Evolutionary conservation across 2,113 vertebrate species (phyloP), one percentile per base, ranked within the genome.

Genomic region (Felis chaus): DNA sequence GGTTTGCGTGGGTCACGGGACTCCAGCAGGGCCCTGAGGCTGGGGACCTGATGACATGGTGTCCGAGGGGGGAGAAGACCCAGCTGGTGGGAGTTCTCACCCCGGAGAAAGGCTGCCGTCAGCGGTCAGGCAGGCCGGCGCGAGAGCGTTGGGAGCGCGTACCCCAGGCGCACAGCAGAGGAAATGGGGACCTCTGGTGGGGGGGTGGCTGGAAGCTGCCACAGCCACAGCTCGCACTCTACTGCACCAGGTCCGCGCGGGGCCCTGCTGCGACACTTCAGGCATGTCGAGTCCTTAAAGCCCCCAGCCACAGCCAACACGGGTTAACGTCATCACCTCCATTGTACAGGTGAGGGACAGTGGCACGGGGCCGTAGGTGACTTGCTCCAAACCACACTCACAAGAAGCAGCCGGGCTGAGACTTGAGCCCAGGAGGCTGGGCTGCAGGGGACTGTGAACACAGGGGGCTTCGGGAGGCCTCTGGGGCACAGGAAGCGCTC

Each of bases 161-260:
- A 39, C n/a, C 80, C 45, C 33, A 14, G 2, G 0, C 45, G 12
- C 5, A 12, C 2, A 3, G 33, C 81, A 0, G 7, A 25, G 66
- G 84, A 84, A 15, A 7, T 1, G 0, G 55, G 23, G n/a, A 14
- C 19, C 45, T 12, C 55, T 0, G 39, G 29, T 1, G 33, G 25
- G 50, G 23, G 23, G 3, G 29, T 19, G 53, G 53, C 63, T 31
- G 7, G 79, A 83, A 1, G 0, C 6, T 2, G 33, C 57, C 55
- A 15, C 9, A 3, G 50, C 1, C 0, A 19, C 3, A 7, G 14
- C 65, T 80, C 41, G 0, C 13, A 33, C 15, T 12, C 7, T 6
- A 0, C 2, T 12, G 25, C 69, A 2, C 0, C 10, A 18, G 39
- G 33, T 74, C 45, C 57, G 45, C 0, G 5, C n/a, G 0, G 1